Evolutionary conservation across 2,797 vertebrate species (phyloP).

Genomic region (Diplodus puntazzo): DNA sequence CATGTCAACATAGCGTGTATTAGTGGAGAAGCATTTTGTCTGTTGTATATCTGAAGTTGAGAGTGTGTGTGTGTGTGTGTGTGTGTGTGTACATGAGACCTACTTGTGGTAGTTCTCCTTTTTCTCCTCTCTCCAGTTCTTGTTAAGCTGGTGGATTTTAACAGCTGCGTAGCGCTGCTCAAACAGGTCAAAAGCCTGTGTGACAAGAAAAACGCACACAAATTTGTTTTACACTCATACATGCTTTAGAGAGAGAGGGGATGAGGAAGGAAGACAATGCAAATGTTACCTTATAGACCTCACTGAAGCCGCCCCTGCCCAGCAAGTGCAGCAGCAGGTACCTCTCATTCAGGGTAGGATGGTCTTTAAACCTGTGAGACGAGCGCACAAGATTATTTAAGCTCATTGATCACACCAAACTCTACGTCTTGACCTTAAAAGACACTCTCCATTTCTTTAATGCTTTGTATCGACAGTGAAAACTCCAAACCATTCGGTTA

Average conservation of each 20-base stretch:
- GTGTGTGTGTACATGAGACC: slow-evolving; percentile 49
- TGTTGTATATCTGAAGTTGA: slow-evolving; percentile 7
- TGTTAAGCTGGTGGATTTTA: slow-evolving; percentile 99
- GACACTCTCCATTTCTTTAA: not conserved
- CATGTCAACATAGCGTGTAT: slow-evolving; percentile 18
- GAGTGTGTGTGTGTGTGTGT: slow-evolving; percentile 15
- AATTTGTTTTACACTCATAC: slow-evolving; percentile 3
- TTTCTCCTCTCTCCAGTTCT: slow-evolving; percentile 99
- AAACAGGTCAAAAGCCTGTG: slow-evolving; percentile 97
- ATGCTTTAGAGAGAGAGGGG: not conserved
- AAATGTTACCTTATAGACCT: slow-evolving; percentile 94
- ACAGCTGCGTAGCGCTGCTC: slow-evolving; percentile 99
- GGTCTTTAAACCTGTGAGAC: slow-evolving; percentile 95
- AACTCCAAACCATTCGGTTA: not conserved
- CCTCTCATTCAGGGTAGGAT: slow-evolving; percentile 97
- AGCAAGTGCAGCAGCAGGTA: slow-evolving; percentile 98
- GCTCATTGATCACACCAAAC: not conserved
- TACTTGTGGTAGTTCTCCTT: slow-evolving; percentile 99
- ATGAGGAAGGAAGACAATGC: too few species aligned
- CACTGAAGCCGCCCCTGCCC: slow-evolving; percentile 99
- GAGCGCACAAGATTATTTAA: not conserved
- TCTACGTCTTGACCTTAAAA: not conserved
- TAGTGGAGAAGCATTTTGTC: slow-evolving; percentile 13
- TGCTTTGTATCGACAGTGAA: not conserved
- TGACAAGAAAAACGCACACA: slow-evolving; percentile 22